phyloP scores from a whole-genome alignment of 2,113 vertebrate species.

The Trichomycterus rosablanca region DNA sequence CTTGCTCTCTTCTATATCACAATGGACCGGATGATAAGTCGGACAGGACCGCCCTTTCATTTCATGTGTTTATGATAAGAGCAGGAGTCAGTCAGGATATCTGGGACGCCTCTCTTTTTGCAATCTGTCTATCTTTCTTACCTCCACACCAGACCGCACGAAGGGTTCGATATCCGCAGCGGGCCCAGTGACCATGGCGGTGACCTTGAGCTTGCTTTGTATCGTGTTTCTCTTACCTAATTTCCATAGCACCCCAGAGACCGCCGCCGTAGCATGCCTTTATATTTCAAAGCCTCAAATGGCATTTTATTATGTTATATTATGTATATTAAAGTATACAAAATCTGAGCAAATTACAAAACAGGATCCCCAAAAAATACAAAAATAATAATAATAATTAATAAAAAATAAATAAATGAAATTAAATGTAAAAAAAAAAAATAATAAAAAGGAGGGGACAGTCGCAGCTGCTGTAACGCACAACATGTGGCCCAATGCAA shows the following conservation, averaged over 20 bases:
- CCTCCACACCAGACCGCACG: slow-evolving; percentile 9
- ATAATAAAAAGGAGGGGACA: no score
- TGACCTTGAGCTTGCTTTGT: slow-evolving; percentile 59
- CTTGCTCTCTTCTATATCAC: neutral
- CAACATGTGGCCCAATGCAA: no score
- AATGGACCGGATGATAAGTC: slow-evolving; percentile 28
- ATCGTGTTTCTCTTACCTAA: slow-evolving; percentile 55
- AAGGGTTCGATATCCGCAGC: slow-evolving; percentile 41
- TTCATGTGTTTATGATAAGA: neutral
- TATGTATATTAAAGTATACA: no score
- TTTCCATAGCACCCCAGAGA: slow-evolving; percentile 36
- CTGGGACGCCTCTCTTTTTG: slow-evolving; percentile 3
- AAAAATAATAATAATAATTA: no score
- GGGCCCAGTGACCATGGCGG: slow-evolving; percentile 50
- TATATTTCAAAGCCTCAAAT: no score
- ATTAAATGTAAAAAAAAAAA: no score
- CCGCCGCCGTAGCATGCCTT: no score
- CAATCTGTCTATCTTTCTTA: slow-evolving; percentile 25
- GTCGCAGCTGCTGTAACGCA: no score
- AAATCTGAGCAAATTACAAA: no score
- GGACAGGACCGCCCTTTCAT: slow-evolving; percentile 14
- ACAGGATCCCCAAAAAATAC: no score
- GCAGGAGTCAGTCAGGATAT: neutral
- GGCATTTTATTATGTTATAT: no score
- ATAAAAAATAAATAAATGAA: no score